Evolutionary conservation across 92 coral and sea anemone species (phyloP).

Genomic region (Parazoanthus darwini): DNA sequence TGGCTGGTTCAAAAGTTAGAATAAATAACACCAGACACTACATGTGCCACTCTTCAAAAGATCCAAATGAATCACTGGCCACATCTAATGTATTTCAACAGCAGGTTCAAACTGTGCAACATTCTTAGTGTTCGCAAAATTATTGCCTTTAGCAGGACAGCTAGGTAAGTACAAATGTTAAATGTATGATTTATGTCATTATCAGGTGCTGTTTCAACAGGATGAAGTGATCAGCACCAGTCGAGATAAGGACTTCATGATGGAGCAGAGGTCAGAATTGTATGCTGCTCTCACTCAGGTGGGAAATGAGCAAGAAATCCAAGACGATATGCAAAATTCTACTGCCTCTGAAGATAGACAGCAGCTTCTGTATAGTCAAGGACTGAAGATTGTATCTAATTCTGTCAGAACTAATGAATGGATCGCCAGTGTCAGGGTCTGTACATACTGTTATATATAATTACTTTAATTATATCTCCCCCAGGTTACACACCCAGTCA

Average conservation of each 20-base stretch:
- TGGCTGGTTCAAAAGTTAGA: no score
- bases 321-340: background rate
- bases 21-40: no score
- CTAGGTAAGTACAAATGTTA: background rate
- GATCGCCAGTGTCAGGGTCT: constrained; percentile 26
- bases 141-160: no score
- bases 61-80: no score
- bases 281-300: background rate
- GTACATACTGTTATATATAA: background rate
- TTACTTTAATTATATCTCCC: no score
- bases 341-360: background rate
- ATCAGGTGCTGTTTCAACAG: background rate
- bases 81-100: no score
- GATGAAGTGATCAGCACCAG: background rate
- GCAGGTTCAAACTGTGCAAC: background rate
- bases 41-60: no score
- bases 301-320: background rate
- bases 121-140: background rate
- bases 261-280: constrained; percentile 23
- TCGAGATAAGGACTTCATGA: background rate
- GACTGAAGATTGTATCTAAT: constrained; percentile 37
- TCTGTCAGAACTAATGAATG: constrained; percentile 29
- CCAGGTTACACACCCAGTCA: background rate
- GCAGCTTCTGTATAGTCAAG: constrained; percentile 27
- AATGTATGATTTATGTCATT: background rate